Conservation (phyloP, 2,113 vertebrate genomes). For the Orthonyx spaldingii region DNA sequence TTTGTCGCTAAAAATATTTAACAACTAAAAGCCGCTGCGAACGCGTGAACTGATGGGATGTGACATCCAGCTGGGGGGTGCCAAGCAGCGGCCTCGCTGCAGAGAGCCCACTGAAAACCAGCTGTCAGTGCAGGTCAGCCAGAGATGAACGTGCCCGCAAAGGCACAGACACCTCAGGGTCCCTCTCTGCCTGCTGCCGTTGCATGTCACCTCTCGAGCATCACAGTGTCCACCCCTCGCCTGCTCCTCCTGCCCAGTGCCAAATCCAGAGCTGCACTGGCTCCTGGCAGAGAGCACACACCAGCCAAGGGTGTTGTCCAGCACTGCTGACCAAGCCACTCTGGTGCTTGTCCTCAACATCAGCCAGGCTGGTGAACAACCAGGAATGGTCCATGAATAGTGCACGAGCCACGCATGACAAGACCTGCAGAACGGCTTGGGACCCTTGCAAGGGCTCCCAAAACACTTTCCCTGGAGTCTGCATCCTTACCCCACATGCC, state of each 20-base stretch:
- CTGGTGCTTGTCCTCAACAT: not conserved
- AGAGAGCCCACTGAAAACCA: not conserved
- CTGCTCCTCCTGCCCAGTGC: not conserved
- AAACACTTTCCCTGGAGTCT: not conserved
- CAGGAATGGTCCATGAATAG: not conserved
- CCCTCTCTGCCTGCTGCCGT: not conserved
- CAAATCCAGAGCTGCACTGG: not conserved
- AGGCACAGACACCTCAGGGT: not conserved
- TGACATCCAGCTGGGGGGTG: slow-evolving; percentile 43
- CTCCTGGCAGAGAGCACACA: not conserved
- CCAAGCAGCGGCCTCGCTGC: not conserved
- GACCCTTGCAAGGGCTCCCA: not conserved
- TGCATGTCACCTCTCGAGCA: fast-evolving
- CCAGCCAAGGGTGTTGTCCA: not conserved
- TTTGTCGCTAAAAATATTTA: not conserved
- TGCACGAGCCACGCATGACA: fast-evolving
- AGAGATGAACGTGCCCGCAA: not conserved
- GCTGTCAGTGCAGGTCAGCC: not conserved
- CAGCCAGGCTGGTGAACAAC: not conserved
- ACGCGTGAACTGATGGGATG: not conserved
- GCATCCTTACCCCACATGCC: not conserved
- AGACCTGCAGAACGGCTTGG: not conserved
- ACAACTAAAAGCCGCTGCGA: not conserved
- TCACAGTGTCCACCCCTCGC: fast-evolving
- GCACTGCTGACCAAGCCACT: not conserved